Conservation (phyloP, 2,797 vertebrate species). For the Chiroxiphia lanceolata region DNA sequence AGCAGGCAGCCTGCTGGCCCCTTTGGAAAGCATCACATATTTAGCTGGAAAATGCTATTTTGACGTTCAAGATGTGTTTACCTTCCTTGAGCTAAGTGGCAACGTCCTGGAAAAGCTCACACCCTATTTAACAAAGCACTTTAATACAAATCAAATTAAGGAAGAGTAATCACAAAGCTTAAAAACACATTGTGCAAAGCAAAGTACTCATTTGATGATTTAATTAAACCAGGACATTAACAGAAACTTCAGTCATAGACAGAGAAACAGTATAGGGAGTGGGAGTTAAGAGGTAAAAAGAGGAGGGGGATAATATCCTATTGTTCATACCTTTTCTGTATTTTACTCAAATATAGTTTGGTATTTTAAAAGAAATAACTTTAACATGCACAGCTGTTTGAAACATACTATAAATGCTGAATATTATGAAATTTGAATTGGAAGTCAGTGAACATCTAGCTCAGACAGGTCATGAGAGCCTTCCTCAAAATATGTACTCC, state of each 20-base stretch:
- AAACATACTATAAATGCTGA: neutral
- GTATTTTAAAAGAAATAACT: neutral
- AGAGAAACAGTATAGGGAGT: neutral
- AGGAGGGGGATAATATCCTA: rapidly evolving
- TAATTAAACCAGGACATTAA: neutral
- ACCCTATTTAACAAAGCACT: neutral
- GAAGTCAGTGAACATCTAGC: neutral
- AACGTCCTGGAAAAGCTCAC: neutral
- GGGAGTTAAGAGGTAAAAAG: rapidly evolving
- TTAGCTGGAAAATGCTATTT: neutral
- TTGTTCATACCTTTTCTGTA: neutral
- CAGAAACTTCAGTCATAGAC: neutral
- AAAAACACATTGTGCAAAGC: neutral
- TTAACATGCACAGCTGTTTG: neutral
- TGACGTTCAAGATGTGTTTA: neutral
- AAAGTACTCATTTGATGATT: neutral
- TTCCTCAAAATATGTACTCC: neutral
- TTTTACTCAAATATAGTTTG: neutral
- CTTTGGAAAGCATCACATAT: neutral
- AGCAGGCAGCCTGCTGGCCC: neutral
- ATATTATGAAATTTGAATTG: rapidly evolving
- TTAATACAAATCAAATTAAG: neutral
- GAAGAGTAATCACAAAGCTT: neutral
- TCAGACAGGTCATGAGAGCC: neutral
- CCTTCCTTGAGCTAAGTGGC: neutral